Evolutionary conservation across 2,797 vertebrate species (phyloP).

Genomic region (Botia kubotai): DNA sequence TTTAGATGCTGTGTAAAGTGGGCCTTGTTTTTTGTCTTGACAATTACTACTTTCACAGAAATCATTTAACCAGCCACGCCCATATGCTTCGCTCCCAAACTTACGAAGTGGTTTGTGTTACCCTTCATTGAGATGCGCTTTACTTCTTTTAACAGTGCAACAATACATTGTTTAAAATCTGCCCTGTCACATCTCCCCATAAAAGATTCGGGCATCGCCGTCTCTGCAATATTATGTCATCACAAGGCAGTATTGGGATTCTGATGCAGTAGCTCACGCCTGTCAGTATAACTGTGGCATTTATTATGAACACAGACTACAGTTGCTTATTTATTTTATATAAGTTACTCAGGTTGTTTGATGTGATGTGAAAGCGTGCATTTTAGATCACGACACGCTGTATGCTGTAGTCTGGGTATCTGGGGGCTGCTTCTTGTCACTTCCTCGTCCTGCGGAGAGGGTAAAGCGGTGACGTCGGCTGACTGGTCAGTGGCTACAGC

Average conservation of each 20-base stretch:
- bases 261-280: no score
- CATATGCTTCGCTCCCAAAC: background rate
- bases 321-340: background rate
- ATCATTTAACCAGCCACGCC: background rate
- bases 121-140: no score
- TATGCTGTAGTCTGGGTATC: conserved; percentile 17
- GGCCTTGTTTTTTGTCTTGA: background rate
- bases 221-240: conserved; percentile 65
- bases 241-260: conserved; percentile 1
- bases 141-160: background rate
- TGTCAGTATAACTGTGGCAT: background rate
- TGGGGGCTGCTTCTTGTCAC: conserved; percentile 52
- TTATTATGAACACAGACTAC: background rate
- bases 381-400: background rate
- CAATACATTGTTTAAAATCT: background rate
- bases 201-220: conserved; percentile 11
- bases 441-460: conserved; percentile 77
- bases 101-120: no score
- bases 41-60: background rate
- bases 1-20: background rate
- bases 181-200: background rate
- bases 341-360: no score
- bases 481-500: conserved; percentile 55
- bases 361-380: background rate
- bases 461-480: conserved; percentile 78